Conservation (phyloP, 2,113 vertebrate genomes). For the Salvator merianae region DNA sequence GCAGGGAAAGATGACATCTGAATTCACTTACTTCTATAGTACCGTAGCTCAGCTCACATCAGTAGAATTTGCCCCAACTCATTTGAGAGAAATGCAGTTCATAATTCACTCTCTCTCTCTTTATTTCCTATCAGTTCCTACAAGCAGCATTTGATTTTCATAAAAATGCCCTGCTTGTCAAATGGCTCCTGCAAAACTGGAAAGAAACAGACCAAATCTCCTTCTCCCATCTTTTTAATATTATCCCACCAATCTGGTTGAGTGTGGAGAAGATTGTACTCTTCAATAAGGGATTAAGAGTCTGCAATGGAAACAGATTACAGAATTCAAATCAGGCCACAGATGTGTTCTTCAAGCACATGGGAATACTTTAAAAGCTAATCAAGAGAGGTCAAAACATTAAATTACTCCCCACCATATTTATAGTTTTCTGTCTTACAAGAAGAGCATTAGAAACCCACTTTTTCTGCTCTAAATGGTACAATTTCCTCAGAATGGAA, state of each 20-base stretch:
- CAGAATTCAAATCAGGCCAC: constrained; percentile 46
- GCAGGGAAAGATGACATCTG: neutral
- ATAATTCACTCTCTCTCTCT: neutral
- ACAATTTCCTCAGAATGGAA: constrained; percentile 53
- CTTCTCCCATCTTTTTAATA: constrained; percentile 44
- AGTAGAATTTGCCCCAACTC: constrained; percentile 3
- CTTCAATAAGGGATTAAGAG: constrained; percentile 48
- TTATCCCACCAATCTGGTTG: constrained; percentile 32
- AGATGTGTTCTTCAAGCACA: constrained; percentile 21
- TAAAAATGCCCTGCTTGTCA: neutral
- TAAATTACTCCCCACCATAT: constrained; percentile 56
- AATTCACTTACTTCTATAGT: neutral
- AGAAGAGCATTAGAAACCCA: constrained; percentile 51
- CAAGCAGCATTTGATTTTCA: neutral
- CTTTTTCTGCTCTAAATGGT: constrained; percentile 48
- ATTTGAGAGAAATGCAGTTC: neutral
- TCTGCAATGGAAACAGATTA: constrained; percentile 59
- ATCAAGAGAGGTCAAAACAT: constrained; percentile 57
- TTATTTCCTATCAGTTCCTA: neutral
- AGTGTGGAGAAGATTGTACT: constrained; percentile 32
- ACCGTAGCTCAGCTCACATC: neutral
- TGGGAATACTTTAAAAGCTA: constrained; percentile 51
- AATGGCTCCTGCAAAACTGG: constrained; percentile 42
- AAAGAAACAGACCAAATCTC: fast-evolving
- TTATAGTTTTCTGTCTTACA: constrained; percentile 39